Percentiles rank a stretch among this genome's conserved stretches.
Conservation (phyloP, 2,797 vertebrate genomes). For the Anas georgica region DNA sequence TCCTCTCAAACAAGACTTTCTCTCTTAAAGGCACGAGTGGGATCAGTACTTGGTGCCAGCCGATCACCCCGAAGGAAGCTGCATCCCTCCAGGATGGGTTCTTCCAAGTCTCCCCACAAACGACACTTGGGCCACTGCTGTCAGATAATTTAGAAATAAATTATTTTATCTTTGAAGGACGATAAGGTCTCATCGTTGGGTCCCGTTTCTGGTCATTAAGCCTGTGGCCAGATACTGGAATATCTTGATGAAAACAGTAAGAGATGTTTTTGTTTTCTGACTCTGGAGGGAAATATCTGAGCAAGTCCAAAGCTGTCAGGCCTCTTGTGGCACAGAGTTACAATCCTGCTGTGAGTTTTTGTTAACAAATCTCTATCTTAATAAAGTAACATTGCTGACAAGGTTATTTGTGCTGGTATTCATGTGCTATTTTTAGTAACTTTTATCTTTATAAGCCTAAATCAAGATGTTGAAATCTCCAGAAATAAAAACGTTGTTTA, state of each 20-base stretch:
- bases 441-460: conserved; percentile 22
- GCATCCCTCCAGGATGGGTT: conserved; percentile 89
- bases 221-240: background rate
- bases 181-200: background rate
- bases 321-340: background rate
- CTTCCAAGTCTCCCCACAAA: conserved; percentile 85
- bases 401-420: conserved; percentile 12
- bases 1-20: conserved; percentile 17
- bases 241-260: background rate
- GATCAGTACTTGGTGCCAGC: conserved; percentile 87
- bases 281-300: background rate
- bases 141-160: conserved; percentile 64
- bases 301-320: background rate
- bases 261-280: background rate
- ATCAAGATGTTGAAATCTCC: conserved; percentile 4
- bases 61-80: conserved; percentile 86
- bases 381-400: background rate
- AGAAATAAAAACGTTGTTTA: background rate
- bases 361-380: background rate
- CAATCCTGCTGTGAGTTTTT: fast-evolving
- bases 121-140: conserved; percentile 86
- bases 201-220: background rate
- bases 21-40: conserved; percentile 88
- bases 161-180: background rate
- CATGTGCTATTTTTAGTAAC: conserved; percentile 19